Percentiles rank a stretch among this genome's conserved stretches.
Evolutionary conservation across 30 jellyfish, hydroid and myxozoan species (phyloP).

Genomic region (Aurelia aurita): DNA sequence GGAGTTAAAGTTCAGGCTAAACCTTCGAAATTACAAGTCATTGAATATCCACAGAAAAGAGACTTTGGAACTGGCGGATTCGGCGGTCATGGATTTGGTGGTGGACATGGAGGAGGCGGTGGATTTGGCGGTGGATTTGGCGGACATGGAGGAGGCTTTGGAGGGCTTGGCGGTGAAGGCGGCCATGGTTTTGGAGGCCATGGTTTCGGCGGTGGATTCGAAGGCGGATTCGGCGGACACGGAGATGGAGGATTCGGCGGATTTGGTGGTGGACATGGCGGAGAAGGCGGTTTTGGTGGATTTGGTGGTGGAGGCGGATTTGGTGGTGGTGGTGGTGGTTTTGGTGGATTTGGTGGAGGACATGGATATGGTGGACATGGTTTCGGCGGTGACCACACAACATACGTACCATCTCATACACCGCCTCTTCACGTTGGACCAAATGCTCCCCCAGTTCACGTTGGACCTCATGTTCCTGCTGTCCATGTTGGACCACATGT

Average conservation of each 20-base stretch:
- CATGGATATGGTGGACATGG: conserved; percentile 67
- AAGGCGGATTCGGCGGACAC: conserved; percentile 65
- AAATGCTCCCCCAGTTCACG: conserved; percentile 98
- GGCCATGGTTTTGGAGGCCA: conserved; percentile 58
- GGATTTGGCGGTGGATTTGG: conserved; percentile 81
- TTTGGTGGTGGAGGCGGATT: conserved; percentile 66
- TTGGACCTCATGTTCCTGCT: conserved; percentile 98
- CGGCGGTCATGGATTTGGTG: conserved; percentile 77
- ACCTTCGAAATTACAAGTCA: conserved; percentile 92
- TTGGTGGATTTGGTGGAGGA: conserved; percentile 47
- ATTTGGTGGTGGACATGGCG: conserved; percentile 61
- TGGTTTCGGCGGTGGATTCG: conserved; percentile 55
- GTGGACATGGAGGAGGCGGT: conserved; percentile 73
- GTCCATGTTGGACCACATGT: conserved; percentile 98
- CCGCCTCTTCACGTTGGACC: conserved; percentile 99
- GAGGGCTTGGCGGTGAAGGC: conserved; percentile 55
- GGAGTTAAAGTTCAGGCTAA: conserved; percentile 97
- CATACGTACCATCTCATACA: conserved; percentile 96
- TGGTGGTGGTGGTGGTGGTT: conserved; percentile 58
- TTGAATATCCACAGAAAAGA: conserved; percentile 86
- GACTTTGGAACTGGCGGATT: conserved; percentile 67
- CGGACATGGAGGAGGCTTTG: conserved; percentile 18
- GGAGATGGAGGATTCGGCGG: conserved; percentile 69
- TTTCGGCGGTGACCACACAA: conserved; percentile 88
- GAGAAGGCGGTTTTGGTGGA: conserved; percentile 59